A percentile compares a stretch with the other conserved stretches of the same genome.
phyloP scores from a whole-genome alignment of 2,888 invertebrate genomes.

The Lasioglossum zephyrum region DNA sequence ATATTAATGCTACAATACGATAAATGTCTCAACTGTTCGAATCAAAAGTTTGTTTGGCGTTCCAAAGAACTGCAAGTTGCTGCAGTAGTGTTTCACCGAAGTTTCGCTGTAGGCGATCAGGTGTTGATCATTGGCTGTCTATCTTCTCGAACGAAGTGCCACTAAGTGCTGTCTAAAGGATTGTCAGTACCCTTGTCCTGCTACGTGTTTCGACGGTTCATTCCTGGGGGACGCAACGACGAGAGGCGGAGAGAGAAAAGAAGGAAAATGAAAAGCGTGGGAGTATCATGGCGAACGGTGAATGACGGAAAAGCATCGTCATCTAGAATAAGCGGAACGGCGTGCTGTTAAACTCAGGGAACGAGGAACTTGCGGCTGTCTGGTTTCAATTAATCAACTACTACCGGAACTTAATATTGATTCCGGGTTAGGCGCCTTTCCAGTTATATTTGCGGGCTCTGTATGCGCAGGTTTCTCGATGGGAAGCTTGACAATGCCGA shows the following conservation, averaged over 20 bases:
- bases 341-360: constrained; percentile 3
- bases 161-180: constrained; percentile 77
- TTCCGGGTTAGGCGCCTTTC: constrained; percentile 26
- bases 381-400: constrained; percentile 46
- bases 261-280: constrained; percentile 21
- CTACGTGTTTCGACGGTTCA: constrained; percentile 40
- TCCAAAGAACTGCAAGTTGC: not conserved
- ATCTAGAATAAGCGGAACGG: constrained; percentile 48
- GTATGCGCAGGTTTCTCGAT: constrained; percentile 10
- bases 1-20: not conserved
- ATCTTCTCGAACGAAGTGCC: constrained; percentile 65
- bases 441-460: constrained; percentile 11
- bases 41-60: not conserved
- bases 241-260: constrained; percentile 50
- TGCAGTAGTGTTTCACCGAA: not conserved
- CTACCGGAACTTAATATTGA: constrained; percentile 30
- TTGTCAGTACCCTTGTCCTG: constrained; percentile 75
- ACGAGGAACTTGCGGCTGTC: constrained; percentile 43
- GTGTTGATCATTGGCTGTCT: constrained; percentile 38
- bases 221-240: constrained; percentile 67
- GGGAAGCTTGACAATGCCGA: constrained; percentile 17
- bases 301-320: constrained; percentile 50
- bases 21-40: not conserved
- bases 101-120: constrained; percentile 14
- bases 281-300: not conserved